A percentile compares a stretch with the other conserved stretches of the same genome.
These are phyloP conservation scores for Campaea margaritaria DNA, from an alignment of 2,888 invertebrate species.

Conservation along the genomic window DNA sequence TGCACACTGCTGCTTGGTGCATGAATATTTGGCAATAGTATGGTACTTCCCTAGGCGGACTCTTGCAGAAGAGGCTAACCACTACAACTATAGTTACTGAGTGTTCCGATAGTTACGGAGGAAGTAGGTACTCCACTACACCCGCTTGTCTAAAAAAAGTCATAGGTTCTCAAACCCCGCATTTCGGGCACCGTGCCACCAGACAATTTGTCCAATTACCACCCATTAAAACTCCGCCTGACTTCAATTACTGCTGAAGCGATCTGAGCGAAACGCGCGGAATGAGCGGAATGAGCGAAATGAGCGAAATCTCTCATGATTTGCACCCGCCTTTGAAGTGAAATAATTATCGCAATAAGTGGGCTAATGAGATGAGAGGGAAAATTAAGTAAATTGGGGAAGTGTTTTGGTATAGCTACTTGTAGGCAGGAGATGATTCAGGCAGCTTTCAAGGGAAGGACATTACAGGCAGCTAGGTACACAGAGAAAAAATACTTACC, in stretches of 20 bases:
- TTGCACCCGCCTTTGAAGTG: conserved; percentile 37
- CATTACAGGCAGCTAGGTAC: neutral
- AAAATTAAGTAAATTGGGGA: conserved; percentile 28
- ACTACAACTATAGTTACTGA: too few relatives aligned
- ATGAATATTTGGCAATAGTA: too few relatives aligned
- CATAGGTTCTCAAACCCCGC: conserved; percentile 31
- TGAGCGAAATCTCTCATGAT: conserved; percentile 35
- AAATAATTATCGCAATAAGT: conserved; percentile 43
- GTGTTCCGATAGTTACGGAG: neutral
- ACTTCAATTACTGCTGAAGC: conserved; percentile 38
- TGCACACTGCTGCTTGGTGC: too few relatives aligned
- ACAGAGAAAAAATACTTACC: too few relatives aligned
- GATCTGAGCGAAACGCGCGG: conserved; percentile 19
- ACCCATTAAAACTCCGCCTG: conserved; percentile 49
- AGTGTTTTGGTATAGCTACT: conserved; percentile 30
- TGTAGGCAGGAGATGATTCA: conserved; percentile 21
- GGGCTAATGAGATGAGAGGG: conserved; percentile 39
- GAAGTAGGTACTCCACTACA: neutral
- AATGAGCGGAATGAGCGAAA: conserved; percentile 24
- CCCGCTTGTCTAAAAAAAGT: conserved; percentile 15
- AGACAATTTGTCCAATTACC: conserved; percentile 55
- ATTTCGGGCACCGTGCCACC: conserved; percentile 40
- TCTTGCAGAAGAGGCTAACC: too few relatives aligned
- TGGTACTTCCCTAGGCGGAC: too few relatives aligned
- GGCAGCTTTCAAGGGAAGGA: conserved; percentile 10